Conservation (phyloP, 1,140 invertebrate genomes). For the Littorina saxatilis region DNA sequence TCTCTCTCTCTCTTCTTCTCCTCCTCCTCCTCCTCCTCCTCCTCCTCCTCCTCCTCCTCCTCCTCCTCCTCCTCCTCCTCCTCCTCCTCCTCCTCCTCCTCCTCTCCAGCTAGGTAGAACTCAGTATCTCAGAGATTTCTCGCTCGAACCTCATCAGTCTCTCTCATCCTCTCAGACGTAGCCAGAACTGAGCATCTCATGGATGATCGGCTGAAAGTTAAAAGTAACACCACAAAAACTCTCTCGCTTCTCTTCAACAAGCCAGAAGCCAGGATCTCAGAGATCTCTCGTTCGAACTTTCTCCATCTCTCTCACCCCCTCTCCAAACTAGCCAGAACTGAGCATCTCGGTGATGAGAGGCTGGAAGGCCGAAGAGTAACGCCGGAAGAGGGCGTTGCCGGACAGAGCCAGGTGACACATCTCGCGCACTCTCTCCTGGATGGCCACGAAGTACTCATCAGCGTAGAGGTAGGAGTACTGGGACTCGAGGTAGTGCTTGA, state of each 20-base stretch:
- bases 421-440: constrained; percentile 70
- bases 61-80: neutral
- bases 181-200: neutral
- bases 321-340: neutral
- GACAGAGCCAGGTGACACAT: constrained; percentile 26
- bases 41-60: neutral
- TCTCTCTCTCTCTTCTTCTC: too few species aligned
- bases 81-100: neutral
- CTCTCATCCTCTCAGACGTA: too few species aligned
- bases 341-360: constrained; percentile 32
- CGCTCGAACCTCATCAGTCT: too few species aligned
- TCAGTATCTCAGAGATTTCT: too few species aligned
- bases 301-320: neutral
- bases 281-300: too few species aligned
- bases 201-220: neutral
- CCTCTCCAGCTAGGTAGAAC: neutral
- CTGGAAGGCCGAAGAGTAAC: constrained; percentile 28
- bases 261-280: neutral
- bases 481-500: constrained; percentile 90
- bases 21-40: neutral
- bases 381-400: constrained; percentile 30
- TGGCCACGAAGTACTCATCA: constrained; percentile 76
- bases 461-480: constrained; percentile 78
- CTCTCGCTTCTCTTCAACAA: neutral
- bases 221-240: neutral